These are phyloP conservation scores for Malaclemys terrapin DNA, from an alignment of 2,113 vertebrate species.

Conservation along the genomic window DNA sequence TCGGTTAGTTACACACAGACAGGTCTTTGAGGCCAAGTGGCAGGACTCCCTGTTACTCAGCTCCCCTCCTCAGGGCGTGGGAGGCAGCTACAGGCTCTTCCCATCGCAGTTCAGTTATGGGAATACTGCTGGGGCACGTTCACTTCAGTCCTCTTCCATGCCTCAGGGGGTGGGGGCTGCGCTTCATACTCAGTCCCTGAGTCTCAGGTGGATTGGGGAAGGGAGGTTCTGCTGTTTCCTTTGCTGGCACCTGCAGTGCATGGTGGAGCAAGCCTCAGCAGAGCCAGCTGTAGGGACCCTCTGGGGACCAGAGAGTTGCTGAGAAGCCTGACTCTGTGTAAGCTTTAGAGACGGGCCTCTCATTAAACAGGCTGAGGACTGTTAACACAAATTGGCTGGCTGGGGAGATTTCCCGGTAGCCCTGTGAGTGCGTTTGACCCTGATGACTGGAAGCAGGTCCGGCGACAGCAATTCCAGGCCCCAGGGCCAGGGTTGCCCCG, in stretches of 20 bases:
- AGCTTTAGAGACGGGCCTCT: too few relatives aligned
- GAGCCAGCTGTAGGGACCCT: too few relatives aligned
- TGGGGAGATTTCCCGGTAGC: background rate
- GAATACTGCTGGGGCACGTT: background rate
- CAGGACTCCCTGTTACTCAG: background rate
- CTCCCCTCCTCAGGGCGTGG: background rate
- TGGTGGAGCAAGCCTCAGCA: too few relatives aligned
- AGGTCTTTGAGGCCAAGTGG: background rate
- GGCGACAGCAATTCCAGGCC: too few relatives aligned
- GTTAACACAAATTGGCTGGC: too few relatives aligned
- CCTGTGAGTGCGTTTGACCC: background rate
- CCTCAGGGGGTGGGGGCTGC: background rate
- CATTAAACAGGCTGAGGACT: too few relatives aligned
- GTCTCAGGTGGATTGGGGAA: background rate
- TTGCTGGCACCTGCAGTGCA: background rate
- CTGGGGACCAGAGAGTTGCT: too few relatives aligned
- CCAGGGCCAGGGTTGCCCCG: too few relatives aligned
- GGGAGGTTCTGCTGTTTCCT: background rate
- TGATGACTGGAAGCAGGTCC: background rate
- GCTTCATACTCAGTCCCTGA: background rate
- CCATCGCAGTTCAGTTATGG: too few relatives aligned
- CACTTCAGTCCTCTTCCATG: background rate
- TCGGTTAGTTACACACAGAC: background rate
- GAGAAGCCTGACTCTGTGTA: too few relatives aligned
- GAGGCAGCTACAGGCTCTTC: too few relatives aligned